Base-by-base conservation (phyloP, 2,888 invertebrate genomes). In the Mimachlamys varia region DNA sequence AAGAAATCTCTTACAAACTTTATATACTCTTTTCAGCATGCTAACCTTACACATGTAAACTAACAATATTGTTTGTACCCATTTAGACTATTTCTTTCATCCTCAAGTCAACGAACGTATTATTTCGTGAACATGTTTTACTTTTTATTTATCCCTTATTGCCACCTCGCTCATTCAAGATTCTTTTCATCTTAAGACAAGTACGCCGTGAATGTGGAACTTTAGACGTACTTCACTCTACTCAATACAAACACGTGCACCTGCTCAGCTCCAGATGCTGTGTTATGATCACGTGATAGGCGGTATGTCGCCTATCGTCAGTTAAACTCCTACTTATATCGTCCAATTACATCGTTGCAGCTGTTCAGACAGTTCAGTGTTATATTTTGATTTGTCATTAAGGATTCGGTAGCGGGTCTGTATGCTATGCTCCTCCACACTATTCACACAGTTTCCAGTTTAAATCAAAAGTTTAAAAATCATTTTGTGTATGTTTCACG, bases 241-340 rank as follows among this genome's bases (percentile, higher is more conserved):
- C 62, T 62, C 62, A 62, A 62, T 62, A n/a, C 62, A 62, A 62
- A 27, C 62, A 62, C 62, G 12, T 62, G 62, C 62, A 62, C 62
- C 62, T 62, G 62, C 22, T 62, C 27, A 27, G 62, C 22, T 62
- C 62, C 62, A 62, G 62, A 62, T 62, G 62, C 22, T 22, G 19
- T 53, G 4, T 62, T n/a, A 7, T 10, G 7, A n/a, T 62, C 62
- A 62, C 62, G 27, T 62, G 62, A 62, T 15, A 0, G 62, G 22
- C 62, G 27, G 62, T 0, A 62, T 62, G n/a, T n/a, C 62, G 62
- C 27, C 19, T 62, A 19, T 62, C 62, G n/a, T 15, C 62, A 13
- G 62, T 62, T 62, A 62, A 62, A 62, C 62, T n/a, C 62, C 62
- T 62, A 19, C 62, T 62, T n/a, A 62, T n/a, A 62, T 62, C 22